These are phyloP conservation scores for Drosophila sucinea DNA, from an alignment of 1,140 invertebrate species.

Conservation along the genomic window DNA sequence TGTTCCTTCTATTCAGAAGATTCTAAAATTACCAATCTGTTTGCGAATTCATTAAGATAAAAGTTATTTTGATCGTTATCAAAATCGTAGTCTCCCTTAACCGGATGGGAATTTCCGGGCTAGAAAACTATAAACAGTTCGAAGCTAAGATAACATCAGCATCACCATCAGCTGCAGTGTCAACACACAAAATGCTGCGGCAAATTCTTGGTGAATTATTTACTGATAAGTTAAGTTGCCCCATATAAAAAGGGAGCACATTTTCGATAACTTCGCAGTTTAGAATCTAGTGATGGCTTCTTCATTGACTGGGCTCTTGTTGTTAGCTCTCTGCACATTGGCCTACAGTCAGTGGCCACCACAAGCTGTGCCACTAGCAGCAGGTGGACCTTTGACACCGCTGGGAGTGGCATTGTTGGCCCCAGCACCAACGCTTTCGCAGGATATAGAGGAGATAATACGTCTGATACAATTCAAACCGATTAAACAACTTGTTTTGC, in stretches of 20 bases:
- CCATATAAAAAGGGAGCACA: constrained; percentile 42
- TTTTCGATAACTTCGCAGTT: constrained; percentile 7
- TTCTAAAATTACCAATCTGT: background rate
- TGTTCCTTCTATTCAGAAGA: background rate
- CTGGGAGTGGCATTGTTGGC: constrained; percentile 14
- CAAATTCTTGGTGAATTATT: constrained; percentile 55
- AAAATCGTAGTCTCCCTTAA: constrained; percentile 5
- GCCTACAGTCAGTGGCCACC: constrained; percentile 18
- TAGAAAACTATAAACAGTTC: constrained; percentile 64
- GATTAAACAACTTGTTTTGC: constrained; percentile 57
- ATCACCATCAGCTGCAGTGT: constrained; percentile 37
- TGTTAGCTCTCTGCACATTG: constrained; percentile 36
- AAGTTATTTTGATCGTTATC: constrained; percentile 16
- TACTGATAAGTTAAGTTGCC: constrained; percentile 24
- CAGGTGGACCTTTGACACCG: background rate
- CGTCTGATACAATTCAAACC: constrained; percentile 61
- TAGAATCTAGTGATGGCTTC: constrained; percentile 23
- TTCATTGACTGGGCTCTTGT: constrained; percentile 27
- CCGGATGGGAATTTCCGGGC: constrained; percentile 19
- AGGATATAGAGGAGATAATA: constrained; percentile 66
- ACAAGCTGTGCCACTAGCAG: background rate
- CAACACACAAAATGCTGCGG: constrained; percentile 43
- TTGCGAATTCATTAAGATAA: constrained; percentile 1
- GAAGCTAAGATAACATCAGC: constrained; percentile 54
- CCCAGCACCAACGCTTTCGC: constrained; percentile 53